These are phyloP conservation scores for Drosophila pruinosa DNA, from an alignment of 1,140 invertebrate genomes.

Conservation along the genomic window DNA sequence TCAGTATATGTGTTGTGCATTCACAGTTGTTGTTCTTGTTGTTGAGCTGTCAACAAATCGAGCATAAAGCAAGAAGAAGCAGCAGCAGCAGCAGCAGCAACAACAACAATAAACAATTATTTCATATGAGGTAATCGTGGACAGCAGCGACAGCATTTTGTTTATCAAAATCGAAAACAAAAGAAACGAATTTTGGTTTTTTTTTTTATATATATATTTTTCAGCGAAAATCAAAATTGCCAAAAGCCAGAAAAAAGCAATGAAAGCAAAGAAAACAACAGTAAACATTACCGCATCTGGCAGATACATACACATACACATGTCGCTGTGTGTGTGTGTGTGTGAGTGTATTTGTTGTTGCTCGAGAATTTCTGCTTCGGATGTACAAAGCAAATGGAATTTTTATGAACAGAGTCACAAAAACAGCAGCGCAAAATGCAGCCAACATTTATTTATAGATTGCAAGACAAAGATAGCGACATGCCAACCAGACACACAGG, in stretches of 20 bases:
- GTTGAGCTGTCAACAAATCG: slow-evolving; percentile 24
- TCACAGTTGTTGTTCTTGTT: slow-evolving; percentile 17
- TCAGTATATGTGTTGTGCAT: slow-evolving; percentile 1
- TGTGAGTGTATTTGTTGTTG: slow-evolving; percentile 12
- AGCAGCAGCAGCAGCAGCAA: neutral
- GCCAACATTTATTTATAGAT: slow-evolving; percentile 52
- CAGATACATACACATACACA: slow-evolving; percentile 21
- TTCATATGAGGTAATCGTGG: slow-evolving; percentile 47
- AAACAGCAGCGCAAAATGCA: slow-evolving; percentile 45
- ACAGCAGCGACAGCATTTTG: slow-evolving; percentile 23
- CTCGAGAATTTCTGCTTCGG: slow-evolving; percentile 30
- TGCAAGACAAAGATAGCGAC: slow-evolving; percentile 20
- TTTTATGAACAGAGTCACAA: slow-evolving; percentile 57
- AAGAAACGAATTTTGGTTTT: neutral
- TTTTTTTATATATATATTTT: slow-evolving; percentile 2
- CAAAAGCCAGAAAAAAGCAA: slow-evolving; percentile 31
- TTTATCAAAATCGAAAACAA: slow-evolving; percentile 35
- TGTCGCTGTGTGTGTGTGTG: too few species aligned
- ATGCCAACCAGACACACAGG: neutral
- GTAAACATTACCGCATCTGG: slow-evolving; percentile 63
- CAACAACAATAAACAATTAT: neutral
- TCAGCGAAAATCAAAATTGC: slow-evolving; percentile 35
- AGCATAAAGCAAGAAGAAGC: slow-evolving; percentile 19
- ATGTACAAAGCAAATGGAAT: slow-evolving; percentile 58
- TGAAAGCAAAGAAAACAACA: slow-evolving; percentile 13